These are phyloP conservation scores for Collichthys lucidus DNA, from an alignment of 2,113 vertebrate species.

Conservation along the genomic window DNA sequence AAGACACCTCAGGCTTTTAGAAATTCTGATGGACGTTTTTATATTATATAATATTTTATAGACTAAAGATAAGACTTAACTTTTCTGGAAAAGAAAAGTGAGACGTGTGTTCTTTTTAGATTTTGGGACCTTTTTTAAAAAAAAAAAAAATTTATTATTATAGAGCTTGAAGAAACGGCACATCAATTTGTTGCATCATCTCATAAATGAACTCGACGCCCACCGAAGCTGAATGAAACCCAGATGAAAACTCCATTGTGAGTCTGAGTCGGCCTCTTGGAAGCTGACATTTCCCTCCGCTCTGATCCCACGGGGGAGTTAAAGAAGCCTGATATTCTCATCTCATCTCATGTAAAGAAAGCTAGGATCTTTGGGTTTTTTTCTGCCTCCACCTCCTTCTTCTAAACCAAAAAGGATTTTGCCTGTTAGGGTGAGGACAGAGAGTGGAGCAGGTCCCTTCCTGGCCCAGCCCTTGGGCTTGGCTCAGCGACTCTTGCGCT, in stretches of 20 bases:
- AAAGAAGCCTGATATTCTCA: constrained; percentile 61
- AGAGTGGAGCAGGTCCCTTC: constrained; percentile 61
- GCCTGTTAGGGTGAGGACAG: constrained; percentile 45
- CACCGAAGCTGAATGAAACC: constrained; percentile 51
- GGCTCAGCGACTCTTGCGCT: constrained; percentile 53
- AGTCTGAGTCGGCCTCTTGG: constrained; percentile 32
- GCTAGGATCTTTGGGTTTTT: constrained; percentile 47
- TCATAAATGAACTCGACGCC: constrained; percentile 46
- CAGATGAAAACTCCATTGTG: constrained; percentile 57
- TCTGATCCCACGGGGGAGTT: constrained; percentile 40
- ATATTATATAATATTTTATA: too few relatives aligned
- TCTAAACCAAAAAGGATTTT: constrained; percentile 52
- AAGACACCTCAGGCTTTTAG: too few relatives aligned
- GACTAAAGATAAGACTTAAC: too few relatives aligned
- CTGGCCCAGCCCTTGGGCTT: constrained; percentile 59
- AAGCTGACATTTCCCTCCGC: constrained; percentile 47
- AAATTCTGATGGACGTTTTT: too few relatives aligned
- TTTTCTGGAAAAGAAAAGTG: too few relatives aligned
- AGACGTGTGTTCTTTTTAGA: neutral
- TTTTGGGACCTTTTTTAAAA: neutral
- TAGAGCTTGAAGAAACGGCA: constrained; percentile 19
- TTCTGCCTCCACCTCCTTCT: constrained; percentile 4
- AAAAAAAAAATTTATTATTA: too few relatives aligned
- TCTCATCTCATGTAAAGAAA: constrained; percentile 56
- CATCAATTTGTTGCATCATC: constrained; percentile 42